A percentile compares a stretch with the other conserved stretches of the same genome.
Evolutionary conservation across 2,113 vertebrate genomes (phyloP).

Genomic region (Leptodactylus fuscus): DNA sequence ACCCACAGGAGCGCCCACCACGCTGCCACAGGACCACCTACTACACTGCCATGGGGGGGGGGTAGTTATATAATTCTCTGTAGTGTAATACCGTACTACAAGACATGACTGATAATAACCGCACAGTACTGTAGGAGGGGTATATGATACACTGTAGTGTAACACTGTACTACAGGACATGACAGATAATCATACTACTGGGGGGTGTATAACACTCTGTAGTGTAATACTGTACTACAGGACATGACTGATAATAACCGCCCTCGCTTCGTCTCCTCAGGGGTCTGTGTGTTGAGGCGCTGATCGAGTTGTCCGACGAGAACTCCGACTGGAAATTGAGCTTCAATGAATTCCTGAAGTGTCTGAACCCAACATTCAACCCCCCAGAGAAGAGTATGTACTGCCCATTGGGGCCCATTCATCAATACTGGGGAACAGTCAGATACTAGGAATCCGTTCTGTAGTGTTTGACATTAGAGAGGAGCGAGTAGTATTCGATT

Average conservation of each 20-base stretch:
- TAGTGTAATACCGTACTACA: neutral
- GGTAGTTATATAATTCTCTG: no score
- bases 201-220: no score
- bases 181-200: neutral
- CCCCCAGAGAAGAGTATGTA: constrained; percentile 95
- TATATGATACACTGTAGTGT: no score
- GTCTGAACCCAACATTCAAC: constrained; percentile 92
- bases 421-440: no score
- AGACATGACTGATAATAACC: neutral
- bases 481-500: no score
- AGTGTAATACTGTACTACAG: neutral
- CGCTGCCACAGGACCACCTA: no score
- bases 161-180: neutral
- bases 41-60: no score
- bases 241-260: neutral
- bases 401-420: neutral
- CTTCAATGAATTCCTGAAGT: constrained; percentile 97
- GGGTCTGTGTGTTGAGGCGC: constrained; percentile 94
- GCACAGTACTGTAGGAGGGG: no score
- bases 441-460: no score
- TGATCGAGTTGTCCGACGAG: constrained; percentile 98
- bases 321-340: constrained; percentile 98
- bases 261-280: constrained; percentile 71
- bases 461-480: no score
- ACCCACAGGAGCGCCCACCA: no score